phyloP scores from a whole-genome alignment of 2,113 vertebrate genomes.

The Vulpes vulpes region DNA sequence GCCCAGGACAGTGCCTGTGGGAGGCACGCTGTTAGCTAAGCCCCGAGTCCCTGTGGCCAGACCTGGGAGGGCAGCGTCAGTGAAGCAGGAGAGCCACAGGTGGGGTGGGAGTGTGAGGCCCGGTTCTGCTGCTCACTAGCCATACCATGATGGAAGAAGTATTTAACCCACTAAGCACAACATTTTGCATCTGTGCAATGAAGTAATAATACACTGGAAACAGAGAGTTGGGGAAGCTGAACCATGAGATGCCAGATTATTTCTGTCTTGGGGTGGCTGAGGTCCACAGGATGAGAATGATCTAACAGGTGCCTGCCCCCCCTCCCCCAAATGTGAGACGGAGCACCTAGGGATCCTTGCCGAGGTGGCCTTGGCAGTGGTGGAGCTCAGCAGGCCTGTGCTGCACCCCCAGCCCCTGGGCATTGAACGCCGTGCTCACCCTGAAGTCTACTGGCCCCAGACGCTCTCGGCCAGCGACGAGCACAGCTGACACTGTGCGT shows the following conservation, averaged over 20 bases:
- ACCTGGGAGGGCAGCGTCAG: background rate
- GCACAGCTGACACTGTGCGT: no score
- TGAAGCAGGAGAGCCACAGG: background rate
- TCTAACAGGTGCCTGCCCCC: background rate
- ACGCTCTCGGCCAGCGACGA: background rate
- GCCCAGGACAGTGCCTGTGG: no score
- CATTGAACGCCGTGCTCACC: background rate
- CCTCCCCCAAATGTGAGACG: background rate
- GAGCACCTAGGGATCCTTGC: background rate
- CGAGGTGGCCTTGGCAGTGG: background rate
- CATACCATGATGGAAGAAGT: background rate
- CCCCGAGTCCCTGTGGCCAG: accelerated
- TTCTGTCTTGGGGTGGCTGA: background rate
- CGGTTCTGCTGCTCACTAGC: background rate
- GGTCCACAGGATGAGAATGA: background rate
- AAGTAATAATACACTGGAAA: background rate
- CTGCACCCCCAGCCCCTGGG: background rate
- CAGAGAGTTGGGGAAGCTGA: background rate
- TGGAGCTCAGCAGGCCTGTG: no score
- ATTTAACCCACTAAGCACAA: background rate
- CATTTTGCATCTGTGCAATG: background rate
- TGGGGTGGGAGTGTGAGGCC: background rate
- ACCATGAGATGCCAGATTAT: background rate
- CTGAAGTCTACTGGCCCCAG: background rate
- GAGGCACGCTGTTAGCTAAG: background rate